Conservation (phyloP, 2,888 invertebrate genomes). For the Sisyra nigra region DNA sequence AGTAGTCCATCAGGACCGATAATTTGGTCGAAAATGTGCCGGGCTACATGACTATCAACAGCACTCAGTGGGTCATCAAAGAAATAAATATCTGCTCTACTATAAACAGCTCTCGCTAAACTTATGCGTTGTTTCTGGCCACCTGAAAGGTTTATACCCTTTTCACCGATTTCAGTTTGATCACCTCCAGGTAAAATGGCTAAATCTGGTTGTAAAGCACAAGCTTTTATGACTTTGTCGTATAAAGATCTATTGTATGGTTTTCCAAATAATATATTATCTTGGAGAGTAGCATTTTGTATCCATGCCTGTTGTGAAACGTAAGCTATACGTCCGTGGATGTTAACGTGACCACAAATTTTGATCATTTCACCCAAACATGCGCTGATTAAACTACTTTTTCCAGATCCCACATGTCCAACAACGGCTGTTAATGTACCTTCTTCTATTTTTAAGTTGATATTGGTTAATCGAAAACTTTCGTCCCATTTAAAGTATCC, state of each 20-base stretch:
- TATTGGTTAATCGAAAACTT: constrained; percentile 51
- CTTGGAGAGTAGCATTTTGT: constrained; percentile 83
- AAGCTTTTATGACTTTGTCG: constrained; percentile 69
- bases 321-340: constrained; percentile 52
- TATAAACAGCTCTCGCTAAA: constrained; percentile 81
- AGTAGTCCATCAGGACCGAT: constrained; percentile 66
- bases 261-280: constrained; percentile 86
- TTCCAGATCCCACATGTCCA: constrained; percentile 77
- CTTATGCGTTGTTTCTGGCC: constrained; percentile 88
- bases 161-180: constrained; percentile 96
- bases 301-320: constrained; percentile 97
- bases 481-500: constrained; percentile 83
- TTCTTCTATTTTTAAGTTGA: constrained; percentile 53
- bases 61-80: constrained; percentile 94
- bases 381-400: constrained; percentile 78
- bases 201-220: constrained; percentile 82
- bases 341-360: constrained; percentile 61
- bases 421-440: constrained; percentile 68
- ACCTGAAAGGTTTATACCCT: constrained; percentile 78
- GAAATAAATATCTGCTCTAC: constrained; percentile 75
- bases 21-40: constrained; percentile 91
- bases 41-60: constrained; percentile 94
- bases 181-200: constrained; percentile 90
- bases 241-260: constrained; percentile 53
- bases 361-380: constrained; percentile 85